phyloP scores from a whole-genome alignment of 2,113 vertebrate genomes.

The Notothenia coriiceps region DNA sequence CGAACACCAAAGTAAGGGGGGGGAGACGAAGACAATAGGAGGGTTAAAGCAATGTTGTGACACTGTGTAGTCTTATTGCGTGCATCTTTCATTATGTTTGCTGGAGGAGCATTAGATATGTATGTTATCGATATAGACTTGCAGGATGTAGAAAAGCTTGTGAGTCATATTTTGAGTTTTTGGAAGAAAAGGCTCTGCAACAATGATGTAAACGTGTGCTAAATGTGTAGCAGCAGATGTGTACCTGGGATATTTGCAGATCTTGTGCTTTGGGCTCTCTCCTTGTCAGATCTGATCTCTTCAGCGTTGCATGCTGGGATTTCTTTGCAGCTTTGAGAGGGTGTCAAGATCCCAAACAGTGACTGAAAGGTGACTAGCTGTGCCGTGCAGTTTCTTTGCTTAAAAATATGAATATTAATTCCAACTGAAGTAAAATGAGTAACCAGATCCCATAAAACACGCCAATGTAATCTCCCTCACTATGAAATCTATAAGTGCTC shows the following conservation, averaged over 20 bases:
- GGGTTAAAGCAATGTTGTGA: no score
- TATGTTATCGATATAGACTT: neutral
- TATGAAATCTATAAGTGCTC: slow-evolving; percentile 13
- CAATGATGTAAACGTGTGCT: neutral
- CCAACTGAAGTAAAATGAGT: neutral
- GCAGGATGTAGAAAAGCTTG: neutral
- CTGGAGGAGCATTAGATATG: no score
- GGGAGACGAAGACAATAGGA: no score
- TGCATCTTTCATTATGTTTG: no score
- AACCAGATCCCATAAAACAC: neutral
- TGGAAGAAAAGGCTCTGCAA: neutral
- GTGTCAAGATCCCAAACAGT: neutral
- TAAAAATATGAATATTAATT: neutral
- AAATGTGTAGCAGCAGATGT: neutral
- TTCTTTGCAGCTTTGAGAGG: neutral
- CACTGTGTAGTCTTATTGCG: no score
- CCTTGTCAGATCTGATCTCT: neutral
- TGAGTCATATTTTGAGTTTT: neutral
- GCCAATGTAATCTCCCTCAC: no score
- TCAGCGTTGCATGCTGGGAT: neutral
- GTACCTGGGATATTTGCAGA: neutral
- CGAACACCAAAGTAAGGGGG: no score
- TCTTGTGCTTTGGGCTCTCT: neutral
- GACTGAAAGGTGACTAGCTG: neutral
- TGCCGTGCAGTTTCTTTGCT: neutral